phyloP scores from a whole-genome alignment of 2,888 invertebrate genomes.

The Drosophila formosana region DNA sequence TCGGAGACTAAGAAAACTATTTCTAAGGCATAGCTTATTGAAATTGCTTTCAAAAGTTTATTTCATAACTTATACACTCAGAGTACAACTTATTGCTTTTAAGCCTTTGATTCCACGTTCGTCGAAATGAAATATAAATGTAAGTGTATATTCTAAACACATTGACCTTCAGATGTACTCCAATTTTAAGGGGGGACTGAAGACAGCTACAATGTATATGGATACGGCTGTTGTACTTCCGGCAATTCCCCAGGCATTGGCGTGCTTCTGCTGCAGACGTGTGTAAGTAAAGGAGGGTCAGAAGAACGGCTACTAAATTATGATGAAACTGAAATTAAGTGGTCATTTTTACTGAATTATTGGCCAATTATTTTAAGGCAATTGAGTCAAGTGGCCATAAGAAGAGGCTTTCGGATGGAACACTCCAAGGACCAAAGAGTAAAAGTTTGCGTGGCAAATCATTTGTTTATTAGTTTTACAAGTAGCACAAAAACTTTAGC shows the following conservation, averaged over 20 bases:
- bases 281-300: conserved; percentile 4
- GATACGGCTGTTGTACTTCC: conserved; percentile 50
- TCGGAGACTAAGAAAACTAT: conserved; percentile 1
- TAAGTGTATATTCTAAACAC: not conserved
- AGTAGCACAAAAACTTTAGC: conserved; percentile 50
- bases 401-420: conserved; percentile 18
- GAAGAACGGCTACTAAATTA: conserved; percentile 55
- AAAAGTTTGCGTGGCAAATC: conserved; percentile 68
- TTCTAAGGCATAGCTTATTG: not conserved
- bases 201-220: conserved; percentile 41
- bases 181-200: conserved; percentile 29
- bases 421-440: conserved; percentile 18
- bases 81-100: not conserved
- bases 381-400: conserved; percentile 70
- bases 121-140: not conserved
- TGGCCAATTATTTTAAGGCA: conserved; percentile 80
- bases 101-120: not conserved
- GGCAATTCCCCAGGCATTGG: conserved; percentile 68
- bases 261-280: conserved; percentile 41
- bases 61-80: not conserved
- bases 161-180: conserved; percentile 64
- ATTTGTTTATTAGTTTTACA: conserved; percentile 74
- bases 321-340: conserved; percentile 72
- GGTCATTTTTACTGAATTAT: conserved; percentile 78
- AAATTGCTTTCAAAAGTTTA: not conserved